A percentile compares a stretch with the other conserved stretches of the same genome.
Evolutionary conservation across 2,113 vertebrate genomes (phyloP).

Genomic region (Amazona guildingii): DNA sequence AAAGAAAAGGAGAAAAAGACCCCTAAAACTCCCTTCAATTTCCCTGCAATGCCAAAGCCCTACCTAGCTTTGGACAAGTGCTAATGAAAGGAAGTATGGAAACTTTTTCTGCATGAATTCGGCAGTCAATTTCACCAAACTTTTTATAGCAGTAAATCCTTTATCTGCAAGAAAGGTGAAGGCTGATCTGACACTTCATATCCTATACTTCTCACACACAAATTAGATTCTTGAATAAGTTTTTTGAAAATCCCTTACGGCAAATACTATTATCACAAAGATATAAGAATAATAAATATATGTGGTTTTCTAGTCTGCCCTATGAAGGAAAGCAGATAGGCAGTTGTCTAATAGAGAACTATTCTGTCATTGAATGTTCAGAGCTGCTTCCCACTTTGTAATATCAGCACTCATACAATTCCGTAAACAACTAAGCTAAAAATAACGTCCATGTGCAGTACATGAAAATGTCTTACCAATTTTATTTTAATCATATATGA

Average conservation of each 20-base stretch:
- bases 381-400: not conserved
- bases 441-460: not conserved
- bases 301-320: not conserved
- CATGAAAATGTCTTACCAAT: not conserved
- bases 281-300: not conserved
- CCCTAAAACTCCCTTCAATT: not conserved
- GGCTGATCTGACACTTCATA: not conserved
- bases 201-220: not conserved
- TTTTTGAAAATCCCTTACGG: not conserved
- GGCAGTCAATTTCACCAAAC: not conserved
- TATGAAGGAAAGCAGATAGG: not conserved
- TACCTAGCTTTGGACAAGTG: not conserved
- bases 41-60: not conserved
- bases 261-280: not conserved
- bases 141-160: not conserved
- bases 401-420: not conserved
- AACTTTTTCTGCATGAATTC: not conserved
- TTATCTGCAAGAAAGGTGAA: not conserved
- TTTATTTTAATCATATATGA: constrained; percentile 25
- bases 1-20: not conserved
- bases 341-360: not conserved
- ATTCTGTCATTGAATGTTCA: not conserved
- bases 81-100: not conserved
- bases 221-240: constrained; percentile 14
- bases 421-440: not conserved